Evolutionary conservation across 1,140 invertebrate genomes (phyloP).

Genomic region (Leguminivora glycinivorella): DNA sequence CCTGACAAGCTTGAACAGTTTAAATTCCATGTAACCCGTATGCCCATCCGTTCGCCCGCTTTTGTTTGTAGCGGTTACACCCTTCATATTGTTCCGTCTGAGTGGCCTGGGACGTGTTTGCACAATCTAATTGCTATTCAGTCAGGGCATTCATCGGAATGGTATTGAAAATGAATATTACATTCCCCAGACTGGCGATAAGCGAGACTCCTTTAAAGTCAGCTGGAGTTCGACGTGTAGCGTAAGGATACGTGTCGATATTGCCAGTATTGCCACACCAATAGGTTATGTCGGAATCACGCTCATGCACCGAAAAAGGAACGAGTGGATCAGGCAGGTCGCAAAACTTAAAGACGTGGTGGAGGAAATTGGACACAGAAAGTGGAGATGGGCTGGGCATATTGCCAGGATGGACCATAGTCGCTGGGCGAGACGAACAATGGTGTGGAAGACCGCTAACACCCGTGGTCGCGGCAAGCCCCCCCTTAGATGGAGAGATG

Average conservation of each 20-base stretch:
- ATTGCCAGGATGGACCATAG: too few species aligned
- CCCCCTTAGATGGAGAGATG: too few species aligned
- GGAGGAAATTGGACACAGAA: too few species aligned
- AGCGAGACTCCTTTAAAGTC: conserved; percentile 37
- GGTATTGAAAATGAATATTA: conserved; percentile 42
- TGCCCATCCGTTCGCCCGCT: conserved; percentile 28
- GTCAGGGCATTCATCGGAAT: conserved; percentile 62
- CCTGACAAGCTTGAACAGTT: neutral
- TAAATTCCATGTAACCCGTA: conserved; percentile 3
- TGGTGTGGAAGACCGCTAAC: too few species aligned
- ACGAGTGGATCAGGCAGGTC: too few species aligned
- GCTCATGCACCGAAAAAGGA: too few species aligned
- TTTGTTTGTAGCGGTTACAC: conserved; percentile 55
- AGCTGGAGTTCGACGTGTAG: conserved; percentile 8
- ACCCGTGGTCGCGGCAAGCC: too few species aligned
- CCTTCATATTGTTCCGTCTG: conserved; percentile 67
- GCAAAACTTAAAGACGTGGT: too few species aligned
- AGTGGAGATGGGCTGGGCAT: too few species aligned
- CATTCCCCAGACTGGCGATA: conserved; percentile 19
- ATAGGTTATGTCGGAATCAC: too few species aligned
- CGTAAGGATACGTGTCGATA: conserved; percentile 5
- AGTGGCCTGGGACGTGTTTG: conserved; percentile 63
- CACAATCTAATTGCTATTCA: conserved; percentile 74
- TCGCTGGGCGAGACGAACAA: too few species aligned
- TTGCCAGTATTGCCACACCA: too few species aligned